Evolutionary conservation across 2,888 invertebrate genomes (phyloP), one percentile per base, ranked within the genome.

Genomic region (Amblyjoppa fuscipennis): DNA sequence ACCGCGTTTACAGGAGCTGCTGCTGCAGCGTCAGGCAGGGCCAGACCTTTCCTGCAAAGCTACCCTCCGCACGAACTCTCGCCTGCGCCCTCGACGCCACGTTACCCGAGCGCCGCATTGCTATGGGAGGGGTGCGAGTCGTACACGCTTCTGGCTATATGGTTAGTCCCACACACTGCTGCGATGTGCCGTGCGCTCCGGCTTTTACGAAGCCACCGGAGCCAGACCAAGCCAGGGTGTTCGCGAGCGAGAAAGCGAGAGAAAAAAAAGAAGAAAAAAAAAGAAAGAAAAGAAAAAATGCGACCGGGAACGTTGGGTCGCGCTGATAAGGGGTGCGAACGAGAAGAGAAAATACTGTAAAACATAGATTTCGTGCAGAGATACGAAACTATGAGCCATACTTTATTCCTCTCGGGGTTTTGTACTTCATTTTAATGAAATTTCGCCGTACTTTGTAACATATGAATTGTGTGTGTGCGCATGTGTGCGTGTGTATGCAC

Each of bases 41-140:
- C 59, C 74, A 51, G 49, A 61, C 61, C 61, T 61, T 61, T 28
- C 31, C 61, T 61, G 28, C 61, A 31, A 31, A 79, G n/a, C 74
- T 41, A 59, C 69, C 68, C 79, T 56, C 38, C 49, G 51, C 79
- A 79, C 79, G 69, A 79, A 61, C 76, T 51, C 53, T 76, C 53
- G 41, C 53, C 34, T 16, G 61, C 59, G 59, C 69, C 74, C 73
- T 74, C 73, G 59, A 73, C 64, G 70, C 49, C 73, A 78, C 73
- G 76, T 38, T 82, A 66, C 66, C 68, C 68, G 83, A 73, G 73
- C 53, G 13, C 49, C 28, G 71, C 71, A 74, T 68, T 53, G 49
- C 70, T 70, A 66, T 70, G 34, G 59, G 53, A 20, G 20, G 73
- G 66, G 70, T 31, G 34, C 51, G 61, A 41, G 56, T 25, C 51